Evolutionary conservation across 1,140 invertebrate species (phyloP).

Genomic region (Onthophagus taurus): DNA sequence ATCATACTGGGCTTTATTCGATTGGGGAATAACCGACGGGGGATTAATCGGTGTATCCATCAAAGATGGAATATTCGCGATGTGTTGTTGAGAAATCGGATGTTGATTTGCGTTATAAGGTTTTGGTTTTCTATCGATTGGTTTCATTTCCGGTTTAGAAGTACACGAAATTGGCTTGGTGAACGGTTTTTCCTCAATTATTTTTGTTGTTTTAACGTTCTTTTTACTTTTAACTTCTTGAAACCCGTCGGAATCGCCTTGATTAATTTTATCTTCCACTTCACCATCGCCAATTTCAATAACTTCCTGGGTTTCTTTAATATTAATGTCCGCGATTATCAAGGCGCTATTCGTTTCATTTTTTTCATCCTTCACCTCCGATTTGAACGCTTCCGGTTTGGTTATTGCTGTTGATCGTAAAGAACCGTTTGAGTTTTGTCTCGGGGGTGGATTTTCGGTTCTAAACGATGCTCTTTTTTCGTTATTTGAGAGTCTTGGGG

Average conservation of each 20-base stretch:
- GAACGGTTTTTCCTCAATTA: constrained; percentile 42
- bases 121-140: constrained; percentile 14
- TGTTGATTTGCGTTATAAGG: constrained; percentile 23
- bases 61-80: constrained; percentile 43
- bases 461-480: constrained; percentile 6
- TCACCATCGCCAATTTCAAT: constrained; percentile 10
- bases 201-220: constrained; percentile 51
- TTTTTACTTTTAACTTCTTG: constrained; percentile 82
- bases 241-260: constrained; percentile 59
- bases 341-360: constrained; percentile 20
- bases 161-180: constrained; percentile 31
- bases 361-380: constrained; percentile 20
- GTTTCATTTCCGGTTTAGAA: constrained; percentile 36
- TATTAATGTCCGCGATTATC: constrained; percentile 26
- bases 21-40: constrained; percentile 37
- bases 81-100: constrained; percentile 43
- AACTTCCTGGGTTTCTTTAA: constrained; percentile 25
- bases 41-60: constrained; percentile 43
- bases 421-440: constrained; percentile 16
- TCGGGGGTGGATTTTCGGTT: not conserved
- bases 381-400: not conserved
- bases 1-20: constrained; percentile 46
- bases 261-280: constrained; percentile 27
- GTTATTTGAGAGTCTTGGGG: constrained; percentile 6
- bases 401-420: not conserved